These are phyloP conservation scores for Psittacara wagleri DNA, from an alignment of 2,113 vertebrate species.

Conservation along the genomic window DNA sequence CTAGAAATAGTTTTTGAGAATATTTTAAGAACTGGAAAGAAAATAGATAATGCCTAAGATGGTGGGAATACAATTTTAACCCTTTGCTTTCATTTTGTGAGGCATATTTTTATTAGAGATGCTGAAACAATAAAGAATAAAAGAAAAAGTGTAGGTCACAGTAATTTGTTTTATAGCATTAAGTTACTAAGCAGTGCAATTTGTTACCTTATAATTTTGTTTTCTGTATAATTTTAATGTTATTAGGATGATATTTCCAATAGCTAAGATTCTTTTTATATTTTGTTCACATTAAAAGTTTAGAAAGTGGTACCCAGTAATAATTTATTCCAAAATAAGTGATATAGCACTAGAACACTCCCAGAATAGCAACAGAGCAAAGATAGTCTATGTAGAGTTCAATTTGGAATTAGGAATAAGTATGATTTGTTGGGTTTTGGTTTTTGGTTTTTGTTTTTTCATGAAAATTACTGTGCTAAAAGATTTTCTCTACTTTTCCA, in stretches of 20 bases:
- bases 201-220: not conserved
- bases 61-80: not conserved
- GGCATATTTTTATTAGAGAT: not conserved
- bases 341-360: not conserved
- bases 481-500: not conserved
- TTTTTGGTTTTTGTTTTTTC: not conserved
- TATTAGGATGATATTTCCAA: not conserved
- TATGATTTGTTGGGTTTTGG: not conserved
- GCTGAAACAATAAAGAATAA: not conserved
- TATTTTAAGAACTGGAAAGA: slow-evolving; percentile 41
- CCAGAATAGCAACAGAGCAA: not conserved
- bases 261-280: not conserved
- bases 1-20: slow-evolving; percentile 13
- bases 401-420: not conserved
- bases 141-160: not conserved
- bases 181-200: not conserved
- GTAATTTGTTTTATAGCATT: not conserved
- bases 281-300: not conserved
- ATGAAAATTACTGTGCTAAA: not conserved
- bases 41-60: not conserved
- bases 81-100: not conserved
- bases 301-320: not conserved
- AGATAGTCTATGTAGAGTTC: not conserved
- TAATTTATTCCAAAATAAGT: not conserved
- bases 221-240: not conserved